Evolutionary conservation across 2,797 vertebrate genomes (phyloP).

Genomic region (Pseudomugil tenellus): DNA sequence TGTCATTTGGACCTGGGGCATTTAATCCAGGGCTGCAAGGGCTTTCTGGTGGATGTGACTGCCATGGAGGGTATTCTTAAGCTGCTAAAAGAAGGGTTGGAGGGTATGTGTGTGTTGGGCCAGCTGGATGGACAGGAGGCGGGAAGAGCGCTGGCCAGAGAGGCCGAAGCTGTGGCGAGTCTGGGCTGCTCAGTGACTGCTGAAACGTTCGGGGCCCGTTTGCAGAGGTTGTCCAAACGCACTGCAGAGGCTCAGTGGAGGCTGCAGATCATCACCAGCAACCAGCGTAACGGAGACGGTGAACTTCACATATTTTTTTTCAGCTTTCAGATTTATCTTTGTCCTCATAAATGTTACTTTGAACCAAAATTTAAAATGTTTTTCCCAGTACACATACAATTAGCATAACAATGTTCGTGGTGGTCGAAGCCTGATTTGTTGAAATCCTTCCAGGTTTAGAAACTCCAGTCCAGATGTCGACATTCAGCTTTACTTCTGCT

Average conservation of each 20-base stretch:
- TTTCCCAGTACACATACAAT: too few relatives aligned
- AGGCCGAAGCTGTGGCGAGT: constrained; percentile 79
- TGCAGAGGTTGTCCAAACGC: constrained; percentile 89
- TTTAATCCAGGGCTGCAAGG: constrained; percentile 80
- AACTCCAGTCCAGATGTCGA: constrained; percentile 45
- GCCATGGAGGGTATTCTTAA: constrained; percentile 89
- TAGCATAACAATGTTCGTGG: neutral
- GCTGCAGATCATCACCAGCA: constrained; percentile 92
- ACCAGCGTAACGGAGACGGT: constrained; percentile 74
- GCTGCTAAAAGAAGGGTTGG: constrained; percentile 88
- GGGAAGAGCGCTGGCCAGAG: constrained; percentile 60
- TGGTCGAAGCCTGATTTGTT: neutral
- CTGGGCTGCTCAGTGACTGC: constrained; percentile 84
- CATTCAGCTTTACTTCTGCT: constrained; percentile 28
- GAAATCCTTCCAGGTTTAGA: constrained; percentile 53
- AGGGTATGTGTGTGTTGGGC: constrained; percentile 85
- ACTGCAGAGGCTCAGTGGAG: constrained; percentile 96
- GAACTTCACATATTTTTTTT: constrained; percentile 13
- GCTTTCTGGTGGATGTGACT: constrained; percentile 87
- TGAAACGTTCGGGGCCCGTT: constrained; percentile 83
- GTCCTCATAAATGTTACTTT: neutral
- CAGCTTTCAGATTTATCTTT: neutral
- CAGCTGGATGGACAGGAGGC: constrained; percentile 82
- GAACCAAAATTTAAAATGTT: neutral
- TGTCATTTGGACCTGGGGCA: constrained; percentile 85